Conservation (phyloP, 2,797 vertebrate genomes). For the Phoxinus dragarum region DNA sequence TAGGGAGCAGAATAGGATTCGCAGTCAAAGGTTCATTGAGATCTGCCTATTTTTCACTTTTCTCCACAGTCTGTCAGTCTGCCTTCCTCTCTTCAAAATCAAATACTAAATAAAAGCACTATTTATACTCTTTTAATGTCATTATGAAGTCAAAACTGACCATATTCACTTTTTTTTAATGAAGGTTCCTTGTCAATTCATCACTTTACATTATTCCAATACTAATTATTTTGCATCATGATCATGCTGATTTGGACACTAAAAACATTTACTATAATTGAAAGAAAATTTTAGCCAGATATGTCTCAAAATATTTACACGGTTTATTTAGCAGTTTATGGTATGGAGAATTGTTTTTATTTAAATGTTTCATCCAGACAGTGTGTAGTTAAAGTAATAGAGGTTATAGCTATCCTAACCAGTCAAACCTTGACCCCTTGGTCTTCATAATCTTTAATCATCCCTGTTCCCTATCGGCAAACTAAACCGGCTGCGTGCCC, state of each 20-base stretch:
- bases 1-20: constrained; percentile 29
- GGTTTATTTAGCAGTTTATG: background rate
- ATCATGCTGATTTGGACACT: background rate
- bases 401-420: background rate
- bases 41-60: constrained; percentile 12
- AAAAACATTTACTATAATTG: background rate
- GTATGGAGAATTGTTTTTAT: background rate
- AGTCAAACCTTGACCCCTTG: constrained; percentile 13
- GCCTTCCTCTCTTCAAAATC: background rate
- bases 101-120: background rate
- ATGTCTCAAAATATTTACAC: background rate
- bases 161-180: background rate
- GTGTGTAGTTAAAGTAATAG: background rate
- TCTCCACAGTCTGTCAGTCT: background rate
- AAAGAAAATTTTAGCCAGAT: background rate
- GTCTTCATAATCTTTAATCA: constrained; percentile 25
- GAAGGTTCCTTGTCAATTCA: background rate
- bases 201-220: background rate
- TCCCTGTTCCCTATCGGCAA: constrained; percentile 7
- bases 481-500: background rate
- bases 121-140: background rate
- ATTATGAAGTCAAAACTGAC: background rate
- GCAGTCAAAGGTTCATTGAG: constrained; percentile 37
- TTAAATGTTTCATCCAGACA: background rate
- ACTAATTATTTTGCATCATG: background rate